Evolutionary conservation across 2,797 vertebrate species (phyloP), one percentile per base, ranked within the genome.

Genomic region (Setipinna tenuifilis): DNA sequence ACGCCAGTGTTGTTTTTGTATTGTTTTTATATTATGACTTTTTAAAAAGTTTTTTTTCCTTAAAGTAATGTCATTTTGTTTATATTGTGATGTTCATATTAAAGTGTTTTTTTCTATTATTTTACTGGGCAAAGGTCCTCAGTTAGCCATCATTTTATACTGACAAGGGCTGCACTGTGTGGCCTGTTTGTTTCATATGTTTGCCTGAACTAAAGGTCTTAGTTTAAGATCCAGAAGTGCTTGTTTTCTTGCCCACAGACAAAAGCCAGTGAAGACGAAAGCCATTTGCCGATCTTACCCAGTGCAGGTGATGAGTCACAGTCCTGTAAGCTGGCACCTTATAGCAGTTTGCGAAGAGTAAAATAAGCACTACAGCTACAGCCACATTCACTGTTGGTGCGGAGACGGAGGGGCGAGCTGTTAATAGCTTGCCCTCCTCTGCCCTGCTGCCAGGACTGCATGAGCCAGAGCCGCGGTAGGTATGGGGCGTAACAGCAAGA

Each of bases 21-120:
- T 71, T 31, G 6, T 68, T 75, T 78, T 21, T 19, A 21, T 78
- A 44, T 78, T 78, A 78, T 25, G 17, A 19, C 0, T 41, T 65
- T 65, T 78, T 10, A 9, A 78, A 21, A 21, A 10, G 17, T 16
- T 21, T 78, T 78, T 78, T 78, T 25, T 78, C 17, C 0, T 41
- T 19, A 44, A 78, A 21, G 17, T 65, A 65, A 7, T 25, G 61
- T 44, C 71, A 78, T 78, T 78, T 25, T 78, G 17, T 21, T 78
- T 35, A 59, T 59, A 54, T 59, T 21, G 71, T 78, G 71, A 78
- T 44, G 17, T 78, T 75, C 19, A 44, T 78, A 78, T 78, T 78
- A 78, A 78, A 78, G 17, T 71, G 71, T 11, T 71, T 71, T 68
- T 68, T 31, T 78, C 6, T 44, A 16, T 19, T 2, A 21, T 44